Evolutionary conservation across 2,113 vertebrate species (phyloP).

Genomic region (Stigmatopora nigra): DNA sequence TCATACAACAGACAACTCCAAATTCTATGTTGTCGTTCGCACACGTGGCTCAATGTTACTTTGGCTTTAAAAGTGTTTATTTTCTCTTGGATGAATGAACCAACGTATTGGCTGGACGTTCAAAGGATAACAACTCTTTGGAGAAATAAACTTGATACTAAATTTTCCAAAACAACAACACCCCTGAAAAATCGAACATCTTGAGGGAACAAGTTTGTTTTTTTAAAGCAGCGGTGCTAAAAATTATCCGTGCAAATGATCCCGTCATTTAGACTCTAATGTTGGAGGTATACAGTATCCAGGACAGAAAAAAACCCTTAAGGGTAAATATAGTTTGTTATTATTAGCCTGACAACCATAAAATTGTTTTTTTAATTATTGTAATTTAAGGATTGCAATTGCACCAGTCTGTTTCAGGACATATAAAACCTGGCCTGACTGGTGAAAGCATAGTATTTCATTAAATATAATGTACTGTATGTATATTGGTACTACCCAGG

Average conservation of each 20-base stretch:
- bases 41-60: too few species aligned
- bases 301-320: constrained; percentile 3
- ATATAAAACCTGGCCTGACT: too few species aligned
- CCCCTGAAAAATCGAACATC: not conserved
- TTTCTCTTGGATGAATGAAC: too few species aligned
- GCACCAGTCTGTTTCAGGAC: too few species aligned
- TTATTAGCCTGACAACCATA: constrained; percentile 5
- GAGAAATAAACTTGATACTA: constrained; percentile 31
- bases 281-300: constrained; percentile 7
- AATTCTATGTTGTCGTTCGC: too few species aligned
- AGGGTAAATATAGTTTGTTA: constrained; percentile 6
- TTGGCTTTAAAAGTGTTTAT: too few species aligned
- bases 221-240: constrained; percentile 27
- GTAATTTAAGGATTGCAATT: too few species aligned
- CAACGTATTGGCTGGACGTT: constrained; percentile 33
- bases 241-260: constrained; percentile 16
- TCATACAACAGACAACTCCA: too few species aligned
- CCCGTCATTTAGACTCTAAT: constrained; percentile 9
- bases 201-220: not conserved
- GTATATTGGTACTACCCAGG: too few species aligned
- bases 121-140: constrained; percentile 26
- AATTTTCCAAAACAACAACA: not conserved
- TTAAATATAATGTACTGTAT: too few species aligned
- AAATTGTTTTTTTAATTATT: too few species aligned
- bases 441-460: too few species aligned